Conservation (phyloP, 2,888 invertebrate genomes). For the Erebia epiphron region DNA sequence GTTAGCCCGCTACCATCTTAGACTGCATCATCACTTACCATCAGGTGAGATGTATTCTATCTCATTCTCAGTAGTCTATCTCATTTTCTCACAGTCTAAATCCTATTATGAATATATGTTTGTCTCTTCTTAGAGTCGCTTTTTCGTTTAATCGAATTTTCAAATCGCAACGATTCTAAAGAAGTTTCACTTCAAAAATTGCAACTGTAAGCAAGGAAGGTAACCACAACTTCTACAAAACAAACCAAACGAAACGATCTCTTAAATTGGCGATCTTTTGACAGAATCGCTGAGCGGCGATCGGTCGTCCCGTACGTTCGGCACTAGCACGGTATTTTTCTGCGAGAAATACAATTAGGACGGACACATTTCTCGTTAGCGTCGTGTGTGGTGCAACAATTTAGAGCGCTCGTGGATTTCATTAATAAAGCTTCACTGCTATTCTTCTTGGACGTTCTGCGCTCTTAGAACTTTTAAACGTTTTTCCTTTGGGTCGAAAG, state of each 20-base stretch:
- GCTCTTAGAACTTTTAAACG: slow-evolving; percentile 29
- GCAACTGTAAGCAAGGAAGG: too few relatives aligned
- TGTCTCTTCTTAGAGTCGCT: too few relatives aligned
- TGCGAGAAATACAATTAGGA: slow-evolving; percentile 72
- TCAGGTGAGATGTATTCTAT: too few relatives aligned
- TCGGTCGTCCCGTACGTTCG: slow-evolving; percentile 32
- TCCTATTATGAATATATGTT: too few relatives aligned
- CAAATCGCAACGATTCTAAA: too few relatives aligned
- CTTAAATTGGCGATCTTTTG: slow-evolving; percentile 14
- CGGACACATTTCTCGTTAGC: slow-evolving; percentile 62
- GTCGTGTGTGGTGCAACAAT: slow-evolving; percentile 60
- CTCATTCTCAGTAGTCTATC: too few relatives aligned
- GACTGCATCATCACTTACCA: too few relatives aligned
- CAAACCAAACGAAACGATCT: slow-evolving; percentile 7
- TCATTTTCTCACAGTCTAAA: too few relatives aligned
- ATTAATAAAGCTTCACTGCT: slow-evolving; percentile 39
- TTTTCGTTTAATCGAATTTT: too few relatives aligned
- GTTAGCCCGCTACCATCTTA: too few relatives aligned
- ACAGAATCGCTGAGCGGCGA: slow-evolving; percentile 27
- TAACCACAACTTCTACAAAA: neutral
- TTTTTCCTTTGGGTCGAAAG: slow-evolving; percentile 13
- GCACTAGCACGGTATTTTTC: slow-evolving; percentile 65
- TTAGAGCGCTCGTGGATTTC: slow-evolving; percentile 50
- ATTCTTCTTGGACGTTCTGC: slow-evolving; percentile 32
- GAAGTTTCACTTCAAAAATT: too few relatives aligned